A percentile compares a stretch with the other conserved stretches of the same genome.
Evolutionary conservation across 2,797 vertebrate genomes (phyloP).

Genomic region (Helostoma temminkii): DNA sequence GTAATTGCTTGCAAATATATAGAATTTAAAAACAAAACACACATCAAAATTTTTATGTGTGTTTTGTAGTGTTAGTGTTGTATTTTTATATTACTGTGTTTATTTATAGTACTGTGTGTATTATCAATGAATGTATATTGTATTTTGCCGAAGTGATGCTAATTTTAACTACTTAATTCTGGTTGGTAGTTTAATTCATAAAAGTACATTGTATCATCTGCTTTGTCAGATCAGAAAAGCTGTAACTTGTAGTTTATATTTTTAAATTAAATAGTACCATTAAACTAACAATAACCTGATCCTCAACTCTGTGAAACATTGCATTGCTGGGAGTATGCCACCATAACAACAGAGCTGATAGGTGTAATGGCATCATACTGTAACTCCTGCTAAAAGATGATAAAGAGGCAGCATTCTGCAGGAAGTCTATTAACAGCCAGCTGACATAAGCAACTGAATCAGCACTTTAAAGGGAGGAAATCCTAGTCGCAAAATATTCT

Average conservation of each 20-base stretch:
- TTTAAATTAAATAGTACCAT: conserved; percentile 59
- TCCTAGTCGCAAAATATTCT: conserved; percentile 51
- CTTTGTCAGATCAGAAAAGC: neutral
- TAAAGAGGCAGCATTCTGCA: conserved; percentile 76
- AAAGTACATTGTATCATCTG: neutral
- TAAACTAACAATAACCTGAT: conserved; percentile 67
- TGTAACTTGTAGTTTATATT: conserved; percentile 43
- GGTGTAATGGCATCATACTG: conserved; percentile 70
- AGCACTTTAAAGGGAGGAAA: conserved; percentile 66
- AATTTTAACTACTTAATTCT: conserved; percentile 5
- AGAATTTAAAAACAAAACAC: neutral
- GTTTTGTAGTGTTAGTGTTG: neutral
- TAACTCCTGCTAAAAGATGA: conserved; percentile 80
- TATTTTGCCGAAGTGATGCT: neutral
- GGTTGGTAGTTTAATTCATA: neutral
- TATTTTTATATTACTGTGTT: too few relatives aligned
- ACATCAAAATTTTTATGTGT: too few relatives aligned
- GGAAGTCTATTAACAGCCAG: conserved; percentile 71
- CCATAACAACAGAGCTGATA: conserved; percentile 74
- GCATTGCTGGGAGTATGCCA: conserved; percentile 73
- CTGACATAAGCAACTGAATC: conserved; percentile 72
- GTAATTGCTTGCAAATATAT: neutral
- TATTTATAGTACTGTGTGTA: too few relatives aligned
- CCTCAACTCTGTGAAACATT: conserved; percentile 73
- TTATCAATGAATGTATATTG: too few relatives aligned